Evolutionary conservation across 2,113 vertebrate genomes (phyloP), one percentile per base, ranked within the genome.

Genomic region (Macaca nemestrina): DNA sequence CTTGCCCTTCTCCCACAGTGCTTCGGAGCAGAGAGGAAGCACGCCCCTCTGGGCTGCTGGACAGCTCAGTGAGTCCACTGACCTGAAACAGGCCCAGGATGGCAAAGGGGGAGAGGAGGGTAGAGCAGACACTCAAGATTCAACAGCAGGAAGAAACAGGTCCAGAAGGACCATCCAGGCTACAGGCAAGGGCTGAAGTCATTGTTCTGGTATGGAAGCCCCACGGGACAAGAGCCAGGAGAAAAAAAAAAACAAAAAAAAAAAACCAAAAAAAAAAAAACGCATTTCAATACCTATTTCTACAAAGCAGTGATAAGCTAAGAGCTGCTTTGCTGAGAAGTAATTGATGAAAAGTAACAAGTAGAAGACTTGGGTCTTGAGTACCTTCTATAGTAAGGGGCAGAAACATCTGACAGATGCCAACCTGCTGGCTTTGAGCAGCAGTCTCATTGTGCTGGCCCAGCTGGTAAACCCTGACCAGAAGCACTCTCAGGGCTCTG

Each of bases 321-420:
- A 9, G 27, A 59, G 27, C 25, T 68, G 64, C 50, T 35, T 4
- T 70, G 64, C 64, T 70, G 27, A 88, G 68, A 48, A 9, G 22
- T 17, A 22, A 12, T 0, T 0, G 32, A 40, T 3, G 40, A 16
- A 3, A 70, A 38, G 16, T 23, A n/a, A 50, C 4, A 27, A 52
- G 48, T 11, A 25, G 12, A 16, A 27, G 32, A 35, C 38, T 76
- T 23, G 48, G 48, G 64, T 9, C 22, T 38, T 6, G 38, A 20
- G n/a, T 43, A 70, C n/a, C 38, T 64, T 10, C 9, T 38, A 85
- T 38, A 85, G 4, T 1, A 9, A n/a, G 18, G 45, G 43, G 18
- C 61, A 87, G 57, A 72, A 38, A 20, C 0, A 5, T 5, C 30
- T 12, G 7, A 18, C 4, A n/a, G 35, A 30, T 6, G 3, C 30